phyloP scores from a whole-genome alignment of 2,797 vertebrate genomes.

The Sebastes steindachneri region DNA sequence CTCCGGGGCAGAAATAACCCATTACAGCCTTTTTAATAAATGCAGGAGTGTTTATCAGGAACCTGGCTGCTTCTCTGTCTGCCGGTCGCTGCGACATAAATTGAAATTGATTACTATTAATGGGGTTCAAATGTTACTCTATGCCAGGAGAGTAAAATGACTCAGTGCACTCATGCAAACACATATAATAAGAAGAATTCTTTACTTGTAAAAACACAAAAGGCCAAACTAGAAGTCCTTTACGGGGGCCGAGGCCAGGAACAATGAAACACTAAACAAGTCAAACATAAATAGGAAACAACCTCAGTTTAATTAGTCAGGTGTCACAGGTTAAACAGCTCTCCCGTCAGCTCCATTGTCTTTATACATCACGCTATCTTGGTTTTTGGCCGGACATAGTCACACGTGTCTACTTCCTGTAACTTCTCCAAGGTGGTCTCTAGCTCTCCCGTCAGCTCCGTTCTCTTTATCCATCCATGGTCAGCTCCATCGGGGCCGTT shows the following conservation, averaged over 20 bases:
- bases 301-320: background rate
- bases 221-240: background rate
- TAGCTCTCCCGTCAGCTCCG: too few relatives aligned
- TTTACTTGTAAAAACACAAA: background rate
- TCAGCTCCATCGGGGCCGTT: too few relatives aligned
- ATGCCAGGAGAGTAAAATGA: background rate
- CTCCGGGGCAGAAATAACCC: background rate
- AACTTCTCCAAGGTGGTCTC: too few relatives aligned
- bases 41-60: background rate
- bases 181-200: background rate
- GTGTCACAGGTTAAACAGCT: background rate
- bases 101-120: slow-evolving; percentile 26
- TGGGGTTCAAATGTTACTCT: slow-evolving; percentile 22
- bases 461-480: too few relatives aligned
- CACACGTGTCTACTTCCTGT: too few relatives aligned
- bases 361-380: too few relatives aligned
- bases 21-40: slow-evolving; percentile 21
- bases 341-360: too few relatives aligned
- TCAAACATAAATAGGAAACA: background rate
- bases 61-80: background rate
- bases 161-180: background rate
- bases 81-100: background rate
- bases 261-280: background rate
- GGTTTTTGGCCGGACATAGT: too few relatives aligned
- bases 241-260: background rate